Conservation (phyloP, 2,888 invertebrate species). For the Phlogophora meticulosa region DNA sequence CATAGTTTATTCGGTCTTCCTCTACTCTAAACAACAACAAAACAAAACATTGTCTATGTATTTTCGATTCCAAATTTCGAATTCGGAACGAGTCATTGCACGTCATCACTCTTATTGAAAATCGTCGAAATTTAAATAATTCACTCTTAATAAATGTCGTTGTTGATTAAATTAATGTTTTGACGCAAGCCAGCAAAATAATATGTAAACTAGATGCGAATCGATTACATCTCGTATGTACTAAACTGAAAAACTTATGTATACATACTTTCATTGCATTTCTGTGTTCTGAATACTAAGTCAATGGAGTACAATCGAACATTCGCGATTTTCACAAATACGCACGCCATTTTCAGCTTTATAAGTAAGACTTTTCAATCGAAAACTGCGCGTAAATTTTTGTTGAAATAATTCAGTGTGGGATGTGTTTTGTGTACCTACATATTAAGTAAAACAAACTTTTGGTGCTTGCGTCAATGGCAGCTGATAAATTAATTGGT, state of each 20-base stretch:
- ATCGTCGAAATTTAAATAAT: slow-evolving; percentile 25
- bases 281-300: slow-evolving; percentile 39
- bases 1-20: too few species aligned
- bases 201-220: slow-evolving; percentile 27
- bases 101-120: slow-evolving; percentile 47
- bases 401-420: background rate
- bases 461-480: slow-evolving; percentile 42
- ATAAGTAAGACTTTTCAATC: background rate
- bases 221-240: slow-evolving; percentile 9
- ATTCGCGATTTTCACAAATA: background rate
- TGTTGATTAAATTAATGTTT: slow-evolving; percentile 46
- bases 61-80: background rate
- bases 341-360: slow-evolving; percentile 28
- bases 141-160: slow-evolving; percentile 18
- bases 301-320: background rate
- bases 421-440: slow-evolving; percentile 7
- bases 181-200: slow-evolving; percentile 52
- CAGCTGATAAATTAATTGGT: slow-evolving; percentile 22
- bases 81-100: background rate
- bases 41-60: too few species aligned
- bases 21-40: too few species aligned
- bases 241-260: slow-evolving; percentile 22
- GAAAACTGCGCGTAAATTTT: slow-evolving; percentile 10
- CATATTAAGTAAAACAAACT: slow-evolving; percentile 13
- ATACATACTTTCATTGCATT: slow-evolving; percentile 9